These are phyloP conservation scores for Trochalopteron elliotii DNA, from an alignment of 2,113 vertebrate species.

Conservation along the genomic window DNA sequence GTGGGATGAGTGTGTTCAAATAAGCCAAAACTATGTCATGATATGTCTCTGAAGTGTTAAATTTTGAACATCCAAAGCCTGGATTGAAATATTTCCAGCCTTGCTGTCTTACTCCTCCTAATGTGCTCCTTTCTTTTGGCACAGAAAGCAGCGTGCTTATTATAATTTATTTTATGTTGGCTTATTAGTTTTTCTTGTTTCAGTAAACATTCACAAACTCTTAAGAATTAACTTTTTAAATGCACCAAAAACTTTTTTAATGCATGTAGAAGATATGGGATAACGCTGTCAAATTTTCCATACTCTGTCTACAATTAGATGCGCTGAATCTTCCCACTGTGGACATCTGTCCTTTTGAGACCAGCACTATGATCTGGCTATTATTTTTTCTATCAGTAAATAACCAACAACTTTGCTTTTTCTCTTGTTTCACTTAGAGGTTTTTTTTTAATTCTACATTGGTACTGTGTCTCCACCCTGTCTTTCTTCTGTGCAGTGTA, in stretches of 20 bases:
- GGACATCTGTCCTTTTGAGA: background rate
- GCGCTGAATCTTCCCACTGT: background rate
- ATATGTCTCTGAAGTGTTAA: constrained; percentile 18
- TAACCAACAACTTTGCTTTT: background rate
- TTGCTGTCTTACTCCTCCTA: background rate
- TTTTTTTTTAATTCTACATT: background rate
- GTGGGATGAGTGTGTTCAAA: constrained; percentile 19
- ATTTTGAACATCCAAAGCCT: background rate
- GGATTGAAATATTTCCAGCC: background rate
- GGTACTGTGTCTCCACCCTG: background rate
- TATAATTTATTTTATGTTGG: background rate
- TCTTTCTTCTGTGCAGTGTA: background rate
- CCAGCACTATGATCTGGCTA: background rate
- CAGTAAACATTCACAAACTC: background rate
- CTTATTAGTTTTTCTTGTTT: background rate
- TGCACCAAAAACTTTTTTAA: background rate
- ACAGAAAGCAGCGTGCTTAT: background rate
- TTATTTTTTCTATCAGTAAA: background rate
- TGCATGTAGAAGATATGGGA: background rate
- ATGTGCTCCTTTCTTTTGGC: background rate
- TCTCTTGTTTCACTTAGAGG: background rate
- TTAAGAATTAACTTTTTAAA: background rate
- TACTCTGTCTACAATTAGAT: background rate
- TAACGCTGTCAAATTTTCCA: background rate
- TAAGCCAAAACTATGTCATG: constrained; percentile 37